Conservation (phyloP, 2,888 invertebrate genomes). For the Hemaris fuciformis region DNA sequence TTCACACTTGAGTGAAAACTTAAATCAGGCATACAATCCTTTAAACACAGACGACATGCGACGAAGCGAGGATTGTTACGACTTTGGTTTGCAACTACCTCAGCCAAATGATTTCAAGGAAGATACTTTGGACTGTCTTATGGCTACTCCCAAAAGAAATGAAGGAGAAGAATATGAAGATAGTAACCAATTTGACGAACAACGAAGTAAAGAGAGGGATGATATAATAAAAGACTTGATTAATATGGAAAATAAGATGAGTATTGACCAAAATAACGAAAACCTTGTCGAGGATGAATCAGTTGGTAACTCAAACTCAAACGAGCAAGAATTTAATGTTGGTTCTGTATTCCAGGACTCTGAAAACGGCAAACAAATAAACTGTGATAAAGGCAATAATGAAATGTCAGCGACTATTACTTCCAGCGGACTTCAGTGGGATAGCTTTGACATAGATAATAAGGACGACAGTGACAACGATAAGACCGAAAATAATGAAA, state of each 20-base stretch:
- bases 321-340: slow-evolving; percentile 36
- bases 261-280: slow-evolving; percentile 42
- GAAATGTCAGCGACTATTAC: slow-evolving; percentile 6
- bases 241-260: slow-evolving; percentile 69
- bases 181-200: slow-evolving; percentile 46
- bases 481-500: slow-evolving; percentile 22
- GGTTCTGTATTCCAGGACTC: slow-evolving; percentile 27
- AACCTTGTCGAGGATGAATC: slow-evolving; percentile 31
- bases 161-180: slow-evolving; percentile 48
- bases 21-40: slow-evolving; percentile 57
- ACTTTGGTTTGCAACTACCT: slow-evolving; percentile 64
- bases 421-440: slow-evolving; percentile 39
- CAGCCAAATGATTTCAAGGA: slow-evolving; percentile 66
- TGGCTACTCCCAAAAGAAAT: slow-evolving; percentile 61
- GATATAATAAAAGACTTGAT: slow-evolving; percentile 73
- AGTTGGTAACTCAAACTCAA: slow-evolving; percentile 33
- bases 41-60: slow-evolving; percentile 63
- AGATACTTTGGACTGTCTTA: slow-evolving; percentile 66
- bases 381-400: slow-evolving; percentile 23
- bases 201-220: slow-evolving; percentile 56
- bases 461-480: slow-evolving; percentile 26
- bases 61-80: slow-evolving; percentile 68
- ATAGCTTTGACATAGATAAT: slow-evolving; percentile 40
- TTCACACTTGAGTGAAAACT: slow-evolving; percentile 57
- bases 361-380: slow-evolving; percentile 29